These are phyloP conservation scores for Crax fasciolata DNA, from an alignment of 2,797 vertebrate genomes.

Conservation along the genomic window DNA sequence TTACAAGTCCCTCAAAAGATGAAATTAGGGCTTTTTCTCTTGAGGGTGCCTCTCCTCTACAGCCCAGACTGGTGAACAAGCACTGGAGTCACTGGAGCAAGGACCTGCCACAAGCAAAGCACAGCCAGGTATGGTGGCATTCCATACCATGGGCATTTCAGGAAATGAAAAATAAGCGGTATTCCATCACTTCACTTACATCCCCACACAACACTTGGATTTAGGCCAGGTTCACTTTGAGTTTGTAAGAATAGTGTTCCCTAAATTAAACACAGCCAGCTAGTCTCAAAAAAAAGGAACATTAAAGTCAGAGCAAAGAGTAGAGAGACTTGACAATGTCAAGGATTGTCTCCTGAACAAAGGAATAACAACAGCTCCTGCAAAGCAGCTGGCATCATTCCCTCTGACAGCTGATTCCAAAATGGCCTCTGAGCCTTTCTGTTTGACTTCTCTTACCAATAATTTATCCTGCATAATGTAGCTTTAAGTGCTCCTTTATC, in stretches of 20 bases:
- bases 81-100: neutral
- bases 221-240: neutral
- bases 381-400: neutral
- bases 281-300: neutral
- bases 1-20: neutral
- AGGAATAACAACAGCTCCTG: neutral
- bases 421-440: neutral
- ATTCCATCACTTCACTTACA: accelerated
- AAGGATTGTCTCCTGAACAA: conserved; percentile 8
- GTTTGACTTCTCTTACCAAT: neutral
- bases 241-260: neutral
- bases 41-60: accelerated
- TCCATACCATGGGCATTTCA: neutral
- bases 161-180: neutral
- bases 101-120: neutral
- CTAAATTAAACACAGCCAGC: neutral
- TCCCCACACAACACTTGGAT: neutral
- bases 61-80: neutral
- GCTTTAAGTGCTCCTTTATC: neutral
- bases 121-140: neutral
- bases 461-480: neutral
- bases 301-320: neutral
- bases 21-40: accelerated
- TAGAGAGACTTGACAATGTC: neutral
- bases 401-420: conserved; percentile 28